These are phyloP conservation scores for Heliocidaris erythrogramma DNA, from an alignment of 35 echinoderm and acorn worm species.

Conservation along the genomic window DNA sequence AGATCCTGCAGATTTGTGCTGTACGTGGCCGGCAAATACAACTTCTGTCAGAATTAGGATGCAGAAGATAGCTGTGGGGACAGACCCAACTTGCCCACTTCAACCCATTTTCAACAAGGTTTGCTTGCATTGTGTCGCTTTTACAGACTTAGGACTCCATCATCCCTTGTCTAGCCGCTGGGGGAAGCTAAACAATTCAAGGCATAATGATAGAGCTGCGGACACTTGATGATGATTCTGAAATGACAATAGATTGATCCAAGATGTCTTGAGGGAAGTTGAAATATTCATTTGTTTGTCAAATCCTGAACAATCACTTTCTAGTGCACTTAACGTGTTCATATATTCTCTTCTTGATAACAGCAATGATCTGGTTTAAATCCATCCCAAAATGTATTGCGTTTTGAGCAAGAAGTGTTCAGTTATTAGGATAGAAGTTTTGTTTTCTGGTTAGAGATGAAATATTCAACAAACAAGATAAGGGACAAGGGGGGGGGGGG, in stretches of 20 bases:
- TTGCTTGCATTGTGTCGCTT: neutral
- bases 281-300: conserved; percentile 18
- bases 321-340: neutral
- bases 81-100: too few species aligned
- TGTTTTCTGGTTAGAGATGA: neutral
- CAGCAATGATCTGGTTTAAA: neutral
- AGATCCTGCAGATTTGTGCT: too few species aligned
- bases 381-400: neutral
- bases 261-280: neutral
- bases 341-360: neutral
- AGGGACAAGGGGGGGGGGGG: too few species aligned
- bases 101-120: too few species aligned
- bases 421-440: neutral
- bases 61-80: too few species aligned
- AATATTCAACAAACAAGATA: neutral
- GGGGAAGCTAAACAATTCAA: neutral
- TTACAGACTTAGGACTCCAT: neutral
- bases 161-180: neutral
- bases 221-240: neutral
- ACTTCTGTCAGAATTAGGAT: too few species aligned
- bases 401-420: neutral
- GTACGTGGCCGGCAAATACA: too few species aligned
- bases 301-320: neutral
- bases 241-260: neutral
- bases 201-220: neutral